Evolutionary conservation across 1,140 invertebrate species (phyloP).

Genomic region (Acromyrmex heyeri): DNA sequence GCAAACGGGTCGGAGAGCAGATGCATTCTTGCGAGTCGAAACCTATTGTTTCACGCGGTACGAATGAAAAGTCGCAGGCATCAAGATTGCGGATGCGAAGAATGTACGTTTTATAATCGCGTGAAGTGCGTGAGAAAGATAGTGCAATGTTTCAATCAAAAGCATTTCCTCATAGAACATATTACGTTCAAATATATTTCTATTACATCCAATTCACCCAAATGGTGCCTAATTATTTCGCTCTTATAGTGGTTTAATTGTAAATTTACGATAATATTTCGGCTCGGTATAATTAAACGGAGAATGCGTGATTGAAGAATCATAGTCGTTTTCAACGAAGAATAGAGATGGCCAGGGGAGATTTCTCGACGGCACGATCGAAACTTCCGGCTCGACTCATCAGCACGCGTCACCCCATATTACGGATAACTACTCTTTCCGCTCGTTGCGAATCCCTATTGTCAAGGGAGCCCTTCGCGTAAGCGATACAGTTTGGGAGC

Average conservation of each 20-base stretch:
- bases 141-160: neutral
- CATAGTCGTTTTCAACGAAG: slow-evolving; percentile 63
- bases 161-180: neutral
- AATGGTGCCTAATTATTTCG: neutral
- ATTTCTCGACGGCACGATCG: slow-evolving; percentile 73
- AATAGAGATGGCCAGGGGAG: slow-evolving; percentile 19
- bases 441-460: slow-evolving; percentile 79
- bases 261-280: slow-evolving; percentile 18
- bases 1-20: slow-evolving; percentile 63
- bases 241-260: slow-evolving; percentile 11
- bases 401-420: slow-evolving; percentile 82
- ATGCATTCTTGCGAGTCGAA: slow-evolving; percentile 48
- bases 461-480: slow-evolving; percentile 76
- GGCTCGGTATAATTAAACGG: neutral
- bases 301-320: slow-evolving; percentile 1
- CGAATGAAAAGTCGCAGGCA: slow-evolving; percentile 39
- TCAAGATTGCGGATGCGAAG: neutral
- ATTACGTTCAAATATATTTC: neutral
- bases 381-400: slow-evolving; percentile 84
- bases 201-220: neutral
- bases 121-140: neutral
- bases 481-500: slow-evolving; percentile 81
- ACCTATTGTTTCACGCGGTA: slow-evolving; percentile 57
- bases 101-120: slow-evolving; percentile 48
- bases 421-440: slow-evolving; percentile 84